A percentile compares a stretch with the other conserved stretches of the same genome.
Conservation (phyloP, 2,797 vertebrate genomes). For the Miichthys miiuy region DNA sequence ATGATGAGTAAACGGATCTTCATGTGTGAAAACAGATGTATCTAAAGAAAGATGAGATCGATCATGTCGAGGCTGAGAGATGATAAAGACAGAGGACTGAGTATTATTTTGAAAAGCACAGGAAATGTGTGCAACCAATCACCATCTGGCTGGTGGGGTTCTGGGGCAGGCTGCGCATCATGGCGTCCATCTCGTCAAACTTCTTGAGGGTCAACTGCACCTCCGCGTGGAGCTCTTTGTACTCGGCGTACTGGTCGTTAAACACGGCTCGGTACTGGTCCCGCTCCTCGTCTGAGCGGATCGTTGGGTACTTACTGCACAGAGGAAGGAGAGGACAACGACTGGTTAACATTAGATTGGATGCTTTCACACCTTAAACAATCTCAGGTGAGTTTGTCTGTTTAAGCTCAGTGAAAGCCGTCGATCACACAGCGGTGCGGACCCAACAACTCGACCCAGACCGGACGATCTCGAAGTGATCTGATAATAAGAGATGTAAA, state of each 20-base stretch:
- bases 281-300: conserved; percentile 91
- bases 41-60: too few species aligned
- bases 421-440: too few species aligned
- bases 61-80: too few species aligned
- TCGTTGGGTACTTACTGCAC: conserved; percentile 92
- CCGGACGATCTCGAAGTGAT: neutral
- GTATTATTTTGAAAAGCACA: neutral
- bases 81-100: neutral
- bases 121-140: conserved; percentile 12
- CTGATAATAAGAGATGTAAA: neutral
- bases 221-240: conserved; percentile 94
- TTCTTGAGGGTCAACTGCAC: conserved; percentile 89
- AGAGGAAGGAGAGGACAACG: neutral
- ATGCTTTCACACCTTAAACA: neutral
- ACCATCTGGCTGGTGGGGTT: conserved; percentile 88
- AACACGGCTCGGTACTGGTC: conserved; percentile 97
- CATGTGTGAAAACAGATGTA: too few species aligned
- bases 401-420: neutral
- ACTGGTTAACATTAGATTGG: too few species aligned
- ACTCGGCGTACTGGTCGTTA: conserved; percentile 97
- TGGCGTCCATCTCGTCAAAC: conserved; percentile 91
- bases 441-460: neutral
- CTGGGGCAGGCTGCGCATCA: conserved; percentile 90
- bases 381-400: neutral
- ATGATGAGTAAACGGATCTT: too few species aligned